Evolutionary conservation across 2,888 invertebrate genomes (phyloP).

Genomic region (Agrochola circellaris): DNA sequence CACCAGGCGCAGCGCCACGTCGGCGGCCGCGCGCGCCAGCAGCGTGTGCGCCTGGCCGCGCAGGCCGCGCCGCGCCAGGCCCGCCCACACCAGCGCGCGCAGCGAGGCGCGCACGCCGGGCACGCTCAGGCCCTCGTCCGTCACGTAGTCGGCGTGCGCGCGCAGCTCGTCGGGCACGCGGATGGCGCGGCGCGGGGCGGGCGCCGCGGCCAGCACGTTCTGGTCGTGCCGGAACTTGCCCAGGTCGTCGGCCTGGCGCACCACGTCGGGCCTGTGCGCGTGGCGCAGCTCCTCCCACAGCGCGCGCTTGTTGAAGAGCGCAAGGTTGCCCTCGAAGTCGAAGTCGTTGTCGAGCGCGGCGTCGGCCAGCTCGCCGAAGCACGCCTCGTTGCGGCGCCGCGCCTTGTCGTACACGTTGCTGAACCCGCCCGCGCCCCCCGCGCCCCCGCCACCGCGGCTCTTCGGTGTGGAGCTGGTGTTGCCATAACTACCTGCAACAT

Average conservation of each 20-base stretch:
- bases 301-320: conserved; percentile 95
- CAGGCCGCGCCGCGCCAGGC: conserved; percentile 89
- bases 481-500: conserved; percentile 75
- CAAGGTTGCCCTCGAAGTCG: conserved; percentile 98
- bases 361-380: conserved; percentile 94
- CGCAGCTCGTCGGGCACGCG: conserved; percentile 92
- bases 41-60: conserved; percentile 91
- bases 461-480: conserved; percentile 85
- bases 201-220: conserved; percentile 92
- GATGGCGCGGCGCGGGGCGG: conserved; percentile 85
- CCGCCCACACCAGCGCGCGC: conserved; percentile 92
- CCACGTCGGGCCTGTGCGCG: conserved; percentile 81
- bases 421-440: conserved; percentile 73
- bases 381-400: conserved; percentile 93
- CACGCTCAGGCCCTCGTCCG: conserved; percentile 95
- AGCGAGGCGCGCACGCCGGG: conserved; percentile 93
- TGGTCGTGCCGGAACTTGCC: conserved; percentile 95
- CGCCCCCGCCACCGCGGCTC: conserved; percentile 83
- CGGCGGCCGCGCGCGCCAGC: conserved; percentile 95
- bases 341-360: conserved; percentile 94
- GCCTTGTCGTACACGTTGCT: conserved; percentile 77
- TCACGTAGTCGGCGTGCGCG: conserved; percentile 92
- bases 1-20: conserved; percentile 94
- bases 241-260: conserved; percentile 81
- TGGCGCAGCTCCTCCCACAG: conserved; percentile 83